A percentile compares a stretch with the other conserved stretches of the same genome.
Evolutionary conservation across 2,113 vertebrate species (phyloP).

Genomic region (Urocitellus parryii): DNA sequence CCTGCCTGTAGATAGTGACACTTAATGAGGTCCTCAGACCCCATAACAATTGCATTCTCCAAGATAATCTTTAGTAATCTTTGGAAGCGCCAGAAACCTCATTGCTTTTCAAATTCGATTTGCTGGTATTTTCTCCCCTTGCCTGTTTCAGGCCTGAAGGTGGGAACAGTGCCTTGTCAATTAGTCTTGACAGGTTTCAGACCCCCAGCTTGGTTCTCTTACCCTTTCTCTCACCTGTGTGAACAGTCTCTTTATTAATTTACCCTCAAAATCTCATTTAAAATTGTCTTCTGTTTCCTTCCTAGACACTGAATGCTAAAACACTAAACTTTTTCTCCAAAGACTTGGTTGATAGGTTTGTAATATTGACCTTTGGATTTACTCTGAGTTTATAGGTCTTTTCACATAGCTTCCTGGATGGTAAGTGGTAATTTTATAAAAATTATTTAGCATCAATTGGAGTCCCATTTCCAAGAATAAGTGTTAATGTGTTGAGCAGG

Average conservation of each 20-base stretch:
- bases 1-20: background rate
- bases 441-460: background rate
- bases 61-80: background rate
- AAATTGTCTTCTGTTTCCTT: background rate
- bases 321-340: background rate
- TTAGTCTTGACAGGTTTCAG: background rate
- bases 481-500: background rate
- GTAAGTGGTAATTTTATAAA: conserved; percentile 16
- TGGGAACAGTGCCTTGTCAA: background rate
- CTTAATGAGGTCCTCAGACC: background rate
- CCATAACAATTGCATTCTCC: background rate
- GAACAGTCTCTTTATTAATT: background rate
- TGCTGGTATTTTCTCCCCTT: background rate
- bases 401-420: background rate
- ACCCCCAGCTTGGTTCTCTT: background rate
- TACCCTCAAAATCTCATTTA: background rate
- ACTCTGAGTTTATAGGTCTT: background rate
- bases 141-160: background rate
- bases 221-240: background rate
- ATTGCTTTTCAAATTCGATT: background rate
- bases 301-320: background rate
- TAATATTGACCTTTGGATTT: conserved; percentile 5
- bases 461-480: background rate
- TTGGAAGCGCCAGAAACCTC: background rate
- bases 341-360: background rate